phyloP scores from a whole-genome alignment of 2,888 invertebrate species.

The Pteria penguin region DNA sequence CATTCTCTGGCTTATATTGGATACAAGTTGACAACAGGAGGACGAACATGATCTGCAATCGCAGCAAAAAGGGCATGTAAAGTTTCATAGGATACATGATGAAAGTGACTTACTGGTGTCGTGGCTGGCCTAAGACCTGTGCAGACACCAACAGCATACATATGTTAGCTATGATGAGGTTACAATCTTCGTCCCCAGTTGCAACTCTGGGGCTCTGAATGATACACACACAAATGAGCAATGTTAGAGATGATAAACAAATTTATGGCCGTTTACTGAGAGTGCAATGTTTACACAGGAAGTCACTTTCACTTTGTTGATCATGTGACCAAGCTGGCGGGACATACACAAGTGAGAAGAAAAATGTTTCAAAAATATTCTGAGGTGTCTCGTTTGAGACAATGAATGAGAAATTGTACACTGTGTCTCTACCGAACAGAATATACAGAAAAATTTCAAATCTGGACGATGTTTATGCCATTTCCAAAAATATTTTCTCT shows the following conservation, averaged over 20 bases:
- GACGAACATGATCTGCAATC: neutral
- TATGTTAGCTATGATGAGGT: no score
- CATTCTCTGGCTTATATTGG: conserved; percentile 8
- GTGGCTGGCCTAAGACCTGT: conserved; percentile 1
- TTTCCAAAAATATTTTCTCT: neutral
- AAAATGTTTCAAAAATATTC: neutral
- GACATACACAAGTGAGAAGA: neutral
- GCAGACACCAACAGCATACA: neutral
- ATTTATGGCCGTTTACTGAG: neutral
- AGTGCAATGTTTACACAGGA: neutral
- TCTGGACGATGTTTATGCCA: neutral
- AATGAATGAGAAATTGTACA: neutral
- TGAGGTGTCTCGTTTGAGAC: neutral
- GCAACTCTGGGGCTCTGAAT: no score
- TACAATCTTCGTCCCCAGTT: no score
- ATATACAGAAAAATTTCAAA: neutral
- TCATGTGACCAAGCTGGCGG: neutral
- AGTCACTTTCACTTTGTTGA: neutral
- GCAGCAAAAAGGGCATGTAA: neutral
- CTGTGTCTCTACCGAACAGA: neutral
- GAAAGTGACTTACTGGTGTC: conserved; percentile 2
- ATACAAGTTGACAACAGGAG: neutral
- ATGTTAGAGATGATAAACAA: neutral
- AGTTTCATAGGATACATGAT: neutral
- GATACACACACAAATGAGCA: no score